Evolutionary conservation across 1,140 invertebrate species (phyloP).

Genomic region (Tetragnatha versicolor): DNA sequence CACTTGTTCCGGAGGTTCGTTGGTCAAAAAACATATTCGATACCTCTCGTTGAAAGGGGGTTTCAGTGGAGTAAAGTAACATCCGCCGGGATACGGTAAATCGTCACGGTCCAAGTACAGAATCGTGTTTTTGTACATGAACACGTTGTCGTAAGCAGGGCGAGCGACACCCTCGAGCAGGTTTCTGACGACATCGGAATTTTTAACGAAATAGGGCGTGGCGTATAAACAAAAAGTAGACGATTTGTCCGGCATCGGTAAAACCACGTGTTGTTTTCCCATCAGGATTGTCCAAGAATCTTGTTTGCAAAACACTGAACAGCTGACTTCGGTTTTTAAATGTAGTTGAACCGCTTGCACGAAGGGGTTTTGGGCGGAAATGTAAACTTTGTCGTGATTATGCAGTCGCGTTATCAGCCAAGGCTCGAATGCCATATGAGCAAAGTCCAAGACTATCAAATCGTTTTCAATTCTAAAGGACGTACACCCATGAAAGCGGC

Average conservation of each 20-base stretch:
- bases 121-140: background rate
- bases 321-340: background rate
- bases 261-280: background rate
- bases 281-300: background rate
- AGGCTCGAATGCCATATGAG: background rate
- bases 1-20: background rate
- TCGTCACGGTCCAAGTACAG: background rate
- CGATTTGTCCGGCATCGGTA: background rate
- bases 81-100: conserved; percentile 5
- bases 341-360: background rate
- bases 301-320: background rate
- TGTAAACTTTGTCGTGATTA: background rate
- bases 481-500: conserved; percentile 14
- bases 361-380: background rate
- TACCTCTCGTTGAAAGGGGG: background rate
- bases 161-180: background rate
- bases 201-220: background rate
- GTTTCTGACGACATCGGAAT: background rate
- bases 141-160: background rate
- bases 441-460: background rate
- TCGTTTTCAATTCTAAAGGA: background rate
- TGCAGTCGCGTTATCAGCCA: background rate
- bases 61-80: background rate
- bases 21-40: background rate
- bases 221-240: background rate